Base-by-base conservation (phyloP, 2,113 vertebrate species). In the Pluvianellus socialis region DNA sequence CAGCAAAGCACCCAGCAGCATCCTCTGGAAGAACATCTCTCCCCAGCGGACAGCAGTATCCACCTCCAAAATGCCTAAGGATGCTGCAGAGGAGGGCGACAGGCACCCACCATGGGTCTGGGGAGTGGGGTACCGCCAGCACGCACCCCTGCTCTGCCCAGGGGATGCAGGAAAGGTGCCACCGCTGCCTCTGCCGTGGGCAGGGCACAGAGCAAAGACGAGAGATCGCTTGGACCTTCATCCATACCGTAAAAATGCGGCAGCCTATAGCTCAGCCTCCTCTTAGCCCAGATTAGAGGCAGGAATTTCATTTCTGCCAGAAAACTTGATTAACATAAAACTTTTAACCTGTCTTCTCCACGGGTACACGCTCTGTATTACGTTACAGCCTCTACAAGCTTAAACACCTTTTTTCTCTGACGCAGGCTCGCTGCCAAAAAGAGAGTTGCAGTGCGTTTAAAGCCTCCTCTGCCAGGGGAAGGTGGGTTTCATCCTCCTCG, bases 361-460 rank as follows among this genome's bases (percentile, higher is more conserved):
- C 1, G 2, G 68, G n/a, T 20, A 6, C 22, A 1, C 0, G 1
- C 5, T 74, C 10, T 0, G 47, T 28, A 12, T 33, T 55, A 3
- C 44, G 2, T 6, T 20, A 7, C 50, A 50, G 28, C 10, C 81
- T 52, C 65, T 8, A 12, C 30, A 9, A 49, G 19, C 22, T 28
- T 9, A 3, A 56, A 17, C 67, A 8, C 40, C 12, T 56, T 55
- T 59, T 8, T 18, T 2, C 53, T 22, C 65, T 6, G 18, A 7
- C 14, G 0, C 5, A 9, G 30, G 4, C n/a, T 52, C 2, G 1
- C 26, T 20, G 56, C 44, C 8, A 4, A 44, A 27, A 32, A 52
- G 33, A 50, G 62, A 12, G 20, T 18, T 1, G 0, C 23, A 10
- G 70, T 3, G 1, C 7, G 0, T 4, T 7, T 20, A 16, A 26